These are phyloP conservation scores for Gambusia holbrooki DNA, from an alignment of 2,113 vertebrate genomes.

Conservation along the genomic window DNA sequence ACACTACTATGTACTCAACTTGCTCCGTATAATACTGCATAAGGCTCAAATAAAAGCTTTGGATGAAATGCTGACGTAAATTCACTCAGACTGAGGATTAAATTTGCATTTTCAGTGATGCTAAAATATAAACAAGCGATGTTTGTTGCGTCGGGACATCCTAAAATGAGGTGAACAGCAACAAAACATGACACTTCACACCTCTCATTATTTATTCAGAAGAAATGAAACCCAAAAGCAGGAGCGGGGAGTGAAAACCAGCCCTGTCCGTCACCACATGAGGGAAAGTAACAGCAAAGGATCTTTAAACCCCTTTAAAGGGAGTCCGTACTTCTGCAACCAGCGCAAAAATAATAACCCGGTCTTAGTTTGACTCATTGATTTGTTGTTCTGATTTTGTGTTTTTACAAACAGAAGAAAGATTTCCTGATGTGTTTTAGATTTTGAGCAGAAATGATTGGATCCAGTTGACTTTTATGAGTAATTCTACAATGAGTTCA, in stretches of 20 bases:
- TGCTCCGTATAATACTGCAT: background rate
- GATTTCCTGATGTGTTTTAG: no score
- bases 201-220: background rate
- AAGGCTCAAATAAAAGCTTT: background rate
- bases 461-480: no score
- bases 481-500: no score
- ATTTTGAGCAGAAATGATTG: no score
- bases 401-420: no score
- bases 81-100: background rate
- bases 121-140: background rate
- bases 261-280: background rate
- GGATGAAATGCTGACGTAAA: background rate
- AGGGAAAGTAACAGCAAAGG: background rate
- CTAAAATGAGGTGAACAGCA: background rate
- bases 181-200: background rate
- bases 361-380: no score
- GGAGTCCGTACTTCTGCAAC: background rate
- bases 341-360: no score
- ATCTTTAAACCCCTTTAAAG: background rate
- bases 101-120: background rate
- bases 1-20: slow-evolving; percentile 11
- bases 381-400: no score
- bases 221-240: background rate
- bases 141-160: background rate
- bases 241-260: background rate